A percentile compares a stretch with the other conserved stretches of the same genome.
Evolutionary conservation across 1,140 invertebrate species (phyloP).

Genomic region (Drosophila gunungcola): DNA sequence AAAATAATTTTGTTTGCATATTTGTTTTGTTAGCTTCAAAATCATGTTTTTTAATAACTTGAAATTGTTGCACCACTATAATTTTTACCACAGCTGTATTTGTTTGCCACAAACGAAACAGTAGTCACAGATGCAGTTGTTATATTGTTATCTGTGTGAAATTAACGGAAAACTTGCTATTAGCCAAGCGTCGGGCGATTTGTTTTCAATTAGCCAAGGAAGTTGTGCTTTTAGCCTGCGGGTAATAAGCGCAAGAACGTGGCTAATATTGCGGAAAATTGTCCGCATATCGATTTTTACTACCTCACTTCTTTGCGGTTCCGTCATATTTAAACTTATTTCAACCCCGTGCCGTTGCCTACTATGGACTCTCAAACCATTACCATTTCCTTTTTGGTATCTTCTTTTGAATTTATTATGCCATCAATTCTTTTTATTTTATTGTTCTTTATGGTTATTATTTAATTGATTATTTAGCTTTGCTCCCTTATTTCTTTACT

Average conservation of each 20-base stretch:
- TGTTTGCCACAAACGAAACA: slow-evolving; percentile 1
- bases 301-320: slow-evolving; percentile 9
- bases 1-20: too few species aligned
- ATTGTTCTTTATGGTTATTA: not conserved
- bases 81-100: slow-evolving; percentile 1
- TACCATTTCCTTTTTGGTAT: slow-evolving; percentile 6
- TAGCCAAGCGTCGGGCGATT: slow-evolving; percentile 27
- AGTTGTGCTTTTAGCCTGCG: not conserved
- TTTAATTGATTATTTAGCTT: not conserved
- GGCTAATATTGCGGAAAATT: slow-evolving; percentile 6
- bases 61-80: not conserved
- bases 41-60: not conserved
- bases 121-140: slow-evolving; percentile 18
- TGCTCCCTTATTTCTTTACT: not conserved
- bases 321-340: slow-evolving; percentile 1
- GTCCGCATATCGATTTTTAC: slow-evolving; percentile 30
- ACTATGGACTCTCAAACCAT: not conserved
- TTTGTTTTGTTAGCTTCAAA: too few species aligned
- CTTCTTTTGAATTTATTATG: not conserved
- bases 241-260: not conserved
- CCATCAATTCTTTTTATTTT: not conserved
- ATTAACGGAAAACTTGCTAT: slow-evolving; percentile 39
- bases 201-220: slow-evolving; percentile 35
- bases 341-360: slow-evolving; percentile 2
- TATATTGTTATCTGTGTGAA: slow-evolving; percentile 35